These are phyloP conservation scores for Synanthedon vespiformis DNA, from an alignment of 2,888 invertebrate genomes.

Conservation along the genomic window DNA sequence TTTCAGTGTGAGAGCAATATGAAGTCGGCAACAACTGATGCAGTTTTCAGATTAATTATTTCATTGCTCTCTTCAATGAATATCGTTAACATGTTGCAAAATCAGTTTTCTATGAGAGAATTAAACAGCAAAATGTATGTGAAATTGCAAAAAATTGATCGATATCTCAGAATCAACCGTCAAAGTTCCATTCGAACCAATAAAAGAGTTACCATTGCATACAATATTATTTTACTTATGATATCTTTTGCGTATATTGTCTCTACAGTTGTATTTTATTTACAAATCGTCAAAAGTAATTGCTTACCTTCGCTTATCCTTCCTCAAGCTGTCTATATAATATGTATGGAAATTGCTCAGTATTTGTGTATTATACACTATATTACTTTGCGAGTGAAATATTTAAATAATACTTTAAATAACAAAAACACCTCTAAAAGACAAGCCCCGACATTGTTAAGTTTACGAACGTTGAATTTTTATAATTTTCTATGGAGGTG, in stretches of 20 bases:
- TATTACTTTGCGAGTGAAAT: constrained; percentile 20
- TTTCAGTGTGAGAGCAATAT: background rate
- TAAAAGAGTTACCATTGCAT: background rate
- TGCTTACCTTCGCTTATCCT: background rate
- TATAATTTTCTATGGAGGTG: background rate
- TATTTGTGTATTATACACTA: constrained; percentile 21
- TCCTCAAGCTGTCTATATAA: background rate
- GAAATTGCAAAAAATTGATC: constrained; percentile 40
- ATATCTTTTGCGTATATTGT: background rate
- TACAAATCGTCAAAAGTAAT: background rate
- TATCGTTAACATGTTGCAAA: background rate
- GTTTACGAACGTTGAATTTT: too few species aligned
- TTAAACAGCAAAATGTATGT: constrained; percentile 30
- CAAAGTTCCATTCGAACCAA: background rate
- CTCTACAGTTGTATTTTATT: background rate
- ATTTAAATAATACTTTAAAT: constrained; percentile 21
- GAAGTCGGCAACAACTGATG: background rate
- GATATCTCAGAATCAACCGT: constrained; percentile 5
- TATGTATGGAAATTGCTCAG: constrained; percentile 20
- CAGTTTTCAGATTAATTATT: background rate
- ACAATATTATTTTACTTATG: background rate
- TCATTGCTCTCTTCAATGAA: background rate
- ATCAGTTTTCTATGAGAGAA: background rate
- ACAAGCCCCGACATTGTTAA: too few species aligned
- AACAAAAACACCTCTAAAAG: background rate